Evolutionary conservation across 64 coral and sea anemone genomes (phyloP), one percentile per base, ranked within the genome.

Genomic region (Anthopleura sola): DNA sequence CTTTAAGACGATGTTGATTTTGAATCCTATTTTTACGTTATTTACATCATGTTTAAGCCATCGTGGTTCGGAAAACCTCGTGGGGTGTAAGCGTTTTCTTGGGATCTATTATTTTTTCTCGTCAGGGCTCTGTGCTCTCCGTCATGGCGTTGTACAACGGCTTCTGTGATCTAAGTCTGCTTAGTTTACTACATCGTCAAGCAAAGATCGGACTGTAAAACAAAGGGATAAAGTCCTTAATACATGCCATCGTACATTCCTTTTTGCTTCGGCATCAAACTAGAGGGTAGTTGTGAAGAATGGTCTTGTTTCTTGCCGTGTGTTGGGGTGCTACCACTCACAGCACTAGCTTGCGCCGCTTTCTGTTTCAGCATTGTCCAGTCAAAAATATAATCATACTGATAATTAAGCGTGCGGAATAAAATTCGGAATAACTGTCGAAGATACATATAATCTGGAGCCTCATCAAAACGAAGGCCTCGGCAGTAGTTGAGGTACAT

Each of bases 321-420:
- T 0, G 68, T 83, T 26, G 94, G 78, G 32, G 94, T 97, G 64
- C 40, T 44, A 8, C 86, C 90, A 29, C 87, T 85, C 12, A 86
- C 82, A 1, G 94, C 94, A 40, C 68, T 92, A 0, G 87, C 94
- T 57, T 97, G 94, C 0, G 95, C 95, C 9, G 95, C 95, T 90
- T 94, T 93, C 75, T 98, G 95, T 64, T 98, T 98, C 89, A 98
- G 88, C 95, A 98, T 98, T 46, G 95, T 98, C 95, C 95, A 98
- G 87, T 98, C 95, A 83, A 98, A 98, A 49, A 98, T 94, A 48
- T 94, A 98, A 80, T 98, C 95, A 86, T 98, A 98, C 69, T 98
- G 95, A 60, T 94, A 98, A 64, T 98, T 98, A 60, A 98, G 82
- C 49, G 95, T 98, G 34, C 95, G 92, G 57, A 98, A 98, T 80